Base-by-base conservation (phyloP, 2,888 invertebrate species). In the Creontiades dilutus region DNA sequence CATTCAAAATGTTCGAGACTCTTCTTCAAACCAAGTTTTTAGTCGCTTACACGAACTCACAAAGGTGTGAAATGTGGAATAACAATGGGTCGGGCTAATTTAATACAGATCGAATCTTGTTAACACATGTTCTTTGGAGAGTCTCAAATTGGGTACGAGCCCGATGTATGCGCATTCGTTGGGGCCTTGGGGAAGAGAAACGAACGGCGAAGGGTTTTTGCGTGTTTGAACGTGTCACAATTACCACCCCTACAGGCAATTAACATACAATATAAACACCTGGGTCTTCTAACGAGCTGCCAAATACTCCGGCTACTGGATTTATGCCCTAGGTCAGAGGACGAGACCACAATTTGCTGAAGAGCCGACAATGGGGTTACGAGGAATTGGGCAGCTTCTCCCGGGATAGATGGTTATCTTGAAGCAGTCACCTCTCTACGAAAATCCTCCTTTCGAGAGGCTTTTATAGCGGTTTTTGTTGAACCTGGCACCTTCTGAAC, bases 191-290 rank as follows among this genome's bases (percentile, higher is more conserved):
- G 37, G 57, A 28, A 19, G 19, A 16, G 46, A 28, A 61, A 61
- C 46, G n/a, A 16, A 55, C 46, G 37, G 57, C 46, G 46, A 89
- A 82, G 57, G 81, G 61, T 80, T 89, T 81, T 81, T 61, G 82
- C 81, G 82, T 89, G 52, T 37, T 61, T 61, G 82, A 82, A 89
- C 57, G 89, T 89, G 90, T 90, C 90, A 90, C 90, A 90, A 90
- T 90, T 90, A 90, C 89, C 90, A 86, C 89, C 86, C 55, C 48
- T 28, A 81, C 16, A 16, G 76, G 61, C 89, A 89, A 90, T 90
- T 90, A 90, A 89, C 90, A 90, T 90, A 90, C 90, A 90, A 90
- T 90, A 90, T 90, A 89, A 85, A 68, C 89, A 90, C 90, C 89
- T 81, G 89, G 89, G 80, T 28, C n/a, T 37, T 88, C 57, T 89